A percentile compares a stretch with the other conserved stretches of the same genome.
Evolutionary conservation across 2,888 invertebrate genomes (phyloP).

Genomic region (Tenodera sinensis): DNA sequence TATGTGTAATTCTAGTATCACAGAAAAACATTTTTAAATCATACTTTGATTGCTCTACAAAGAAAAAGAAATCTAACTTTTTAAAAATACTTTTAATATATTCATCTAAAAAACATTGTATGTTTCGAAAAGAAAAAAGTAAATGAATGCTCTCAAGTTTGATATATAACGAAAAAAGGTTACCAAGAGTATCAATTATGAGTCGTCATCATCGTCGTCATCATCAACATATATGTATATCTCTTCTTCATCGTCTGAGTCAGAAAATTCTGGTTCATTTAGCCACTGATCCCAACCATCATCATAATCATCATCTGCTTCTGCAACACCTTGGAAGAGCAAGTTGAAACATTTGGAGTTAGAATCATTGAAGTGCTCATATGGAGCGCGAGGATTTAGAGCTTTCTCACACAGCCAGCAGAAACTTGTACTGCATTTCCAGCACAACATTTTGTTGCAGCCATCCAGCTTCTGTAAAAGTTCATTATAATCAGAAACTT

Average conservation of each 20-base stretch:
- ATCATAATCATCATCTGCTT: conserved; percentile 37
- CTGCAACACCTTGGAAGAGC: conserved; percentile 47
- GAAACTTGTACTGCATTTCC: conserved; percentile 57
- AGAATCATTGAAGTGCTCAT: conserved; percentile 53
- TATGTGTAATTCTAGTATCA: too few relatives aligned
- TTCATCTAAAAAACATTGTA: too few relatives aligned
- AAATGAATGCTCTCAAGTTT: not conserved
- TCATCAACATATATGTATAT: not conserved
- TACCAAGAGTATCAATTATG: not conserved
- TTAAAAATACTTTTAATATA: too few relatives aligned
- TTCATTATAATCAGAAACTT: not conserved
- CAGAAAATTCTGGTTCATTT: not conserved
- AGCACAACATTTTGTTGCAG: conserved; percentile 67
- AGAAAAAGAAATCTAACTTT: too few relatives aligned
- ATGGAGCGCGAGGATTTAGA: conserved; percentile 51
- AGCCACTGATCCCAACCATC: conserved; percentile 33
- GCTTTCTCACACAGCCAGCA: conserved; percentile 58
- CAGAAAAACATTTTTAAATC: too few relatives aligned
- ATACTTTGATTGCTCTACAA: too few relatives aligned
- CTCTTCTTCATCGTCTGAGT: not conserved
- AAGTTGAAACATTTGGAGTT: conserved; percentile 49
- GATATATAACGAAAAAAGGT: not conserved
- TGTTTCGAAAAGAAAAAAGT: not conserved
- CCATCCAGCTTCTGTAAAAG: conserved; percentile 57
- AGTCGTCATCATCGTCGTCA: not conserved